Base-by-base conservation (phyloP, 2,797 vertebrate genomes). In the Siniperca scherzeri region DNA sequence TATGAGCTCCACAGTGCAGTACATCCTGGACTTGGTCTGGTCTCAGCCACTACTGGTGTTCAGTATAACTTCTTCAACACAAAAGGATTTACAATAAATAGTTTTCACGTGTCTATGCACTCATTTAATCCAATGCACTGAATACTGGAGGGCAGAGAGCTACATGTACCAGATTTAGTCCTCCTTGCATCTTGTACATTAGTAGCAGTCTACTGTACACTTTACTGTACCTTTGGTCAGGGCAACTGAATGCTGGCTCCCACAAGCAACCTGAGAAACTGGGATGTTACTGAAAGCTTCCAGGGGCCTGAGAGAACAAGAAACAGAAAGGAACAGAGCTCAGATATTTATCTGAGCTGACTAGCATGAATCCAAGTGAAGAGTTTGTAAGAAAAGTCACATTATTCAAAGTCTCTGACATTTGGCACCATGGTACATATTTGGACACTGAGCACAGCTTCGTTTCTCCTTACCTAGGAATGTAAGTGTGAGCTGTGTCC, bases 211-310 rank as follows among this genome's bases (percentile, higher is more conserved):
- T 16, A 33, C 9, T 50, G 14, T 9, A 50, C 9, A 55, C 16
- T 44, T 71, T 14, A 16, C 60, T 69, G 77, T 96, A 98, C 97
- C 97, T 96, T 96, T 95, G 77, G 96, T 96, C 86, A 98, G 93
- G 80, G 95, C 96, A 65, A 98, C 86, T 80, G 97, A 97, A 84
- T 98, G 97, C 86, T 95, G 94, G 67, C 95, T 96, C 82, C 97
- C 97, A 94, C 97, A 98, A 69, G 97, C 96, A 78, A 98, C 96
- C 88, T 98, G 97, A 69, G 95, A 89, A 68, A 98, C 96, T 0
- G 84, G 92, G 70, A 94, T 95, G 75, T 96, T 94, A 60, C 90
- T 89, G 83, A 97, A 84, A 62, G 93, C 88, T 93, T 90, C 82
- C 94, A 95, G 17, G 1, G 74, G 38, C 13, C 94, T 95, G 83